Evolutionary conservation across 2,888 invertebrate genomes (phyloP).

Genomic region (Oeneis ivallda): DNA sequence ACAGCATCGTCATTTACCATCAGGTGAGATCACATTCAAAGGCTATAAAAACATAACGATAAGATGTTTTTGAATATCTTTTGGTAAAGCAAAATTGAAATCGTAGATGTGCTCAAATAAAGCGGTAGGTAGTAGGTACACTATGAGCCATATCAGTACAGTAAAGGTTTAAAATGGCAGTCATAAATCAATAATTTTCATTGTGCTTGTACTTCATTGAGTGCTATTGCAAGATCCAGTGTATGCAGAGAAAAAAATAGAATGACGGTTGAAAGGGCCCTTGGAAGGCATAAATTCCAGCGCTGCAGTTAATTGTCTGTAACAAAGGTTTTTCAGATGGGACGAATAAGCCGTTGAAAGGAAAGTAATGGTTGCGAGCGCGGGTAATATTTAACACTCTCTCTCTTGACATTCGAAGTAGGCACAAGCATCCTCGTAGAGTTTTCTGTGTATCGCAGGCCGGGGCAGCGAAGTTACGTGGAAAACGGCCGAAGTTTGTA

Average conservation of each 20-base stretch:
- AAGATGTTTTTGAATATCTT: not conserved
- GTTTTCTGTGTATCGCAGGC: conserved; percentile 19
- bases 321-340: conserved; percentile 60
- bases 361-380: conserved; percentile 55
- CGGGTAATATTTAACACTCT: conserved; percentile 43
- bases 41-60: too few relatives aligned
- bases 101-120: not conserved
- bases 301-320: conserved; percentile 66
- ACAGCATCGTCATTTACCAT: too few relatives aligned
- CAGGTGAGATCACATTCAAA: too few relatives aligned
- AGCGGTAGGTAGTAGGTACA: not conserved
- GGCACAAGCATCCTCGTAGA: conserved; percentile 26
- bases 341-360: conserved; percentile 53
- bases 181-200: not conserved
- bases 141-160: not conserved
- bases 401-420: conserved; percentile 35
- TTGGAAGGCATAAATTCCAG: conserved; percentile 59
- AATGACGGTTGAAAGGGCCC: conserved; percentile 32
- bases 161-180: conserved; percentile 3
- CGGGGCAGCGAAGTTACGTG: conserved; percentile 2
- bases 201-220: conserved; percentile 3
- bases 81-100: not conserved
- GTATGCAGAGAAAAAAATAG: conserved; percentile 14
- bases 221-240: conserved; percentile 7
- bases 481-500: not conserved